Conservation (phyloP, 1,140 invertebrate genomes). For the Drosophila triauraria region DNA sequence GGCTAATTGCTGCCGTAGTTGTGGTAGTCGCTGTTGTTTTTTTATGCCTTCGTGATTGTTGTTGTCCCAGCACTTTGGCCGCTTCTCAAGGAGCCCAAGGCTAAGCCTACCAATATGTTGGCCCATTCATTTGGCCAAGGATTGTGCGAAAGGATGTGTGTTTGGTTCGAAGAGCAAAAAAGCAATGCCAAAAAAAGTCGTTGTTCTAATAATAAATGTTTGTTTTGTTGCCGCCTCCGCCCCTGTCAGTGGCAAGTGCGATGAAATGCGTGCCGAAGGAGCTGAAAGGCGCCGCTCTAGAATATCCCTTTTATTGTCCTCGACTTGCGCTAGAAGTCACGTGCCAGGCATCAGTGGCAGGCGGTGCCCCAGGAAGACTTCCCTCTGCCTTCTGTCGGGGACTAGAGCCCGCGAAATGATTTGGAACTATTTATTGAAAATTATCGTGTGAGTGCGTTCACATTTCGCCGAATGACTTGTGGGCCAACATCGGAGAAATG, state of each 20-base stretch:
- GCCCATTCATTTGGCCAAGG: slow-evolving; percentile 7
- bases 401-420: slow-evolving; percentile 67
- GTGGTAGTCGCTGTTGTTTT: slow-evolving; percentile 35
- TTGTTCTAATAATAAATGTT: slow-evolving; percentile 57
- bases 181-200: slow-evolving; percentile 5
- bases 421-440: slow-evolving; percentile 83
- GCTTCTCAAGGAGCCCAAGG: slow-evolving; percentile 42
- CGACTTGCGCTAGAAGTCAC: slow-evolving; percentile 68
- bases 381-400: slow-evolving; percentile 22
- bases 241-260: slow-evolving; percentile 49
- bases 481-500: slow-evolving; percentile 19
- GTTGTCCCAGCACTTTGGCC: slow-evolving; percentile 27
- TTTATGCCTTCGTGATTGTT: slow-evolving; percentile 22
- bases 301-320: slow-evolving; percentile 68
- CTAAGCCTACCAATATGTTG: slow-evolving; percentile 33
- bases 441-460: slow-evolving; percentile 61
- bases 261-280: slow-evolving; percentile 39
- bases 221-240: slow-evolving; percentile 31
- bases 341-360: slow-evolving; percentile 75
- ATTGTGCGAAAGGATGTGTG: slow-evolving; percentile 2
- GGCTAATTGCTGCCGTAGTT: slow-evolving; percentile 56
- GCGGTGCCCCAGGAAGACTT: slow-evolving; percentile 59
- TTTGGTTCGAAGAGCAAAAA: neutral
- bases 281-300: slow-evolving; percentile 32
- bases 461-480: slow-evolving; percentile 28